Conservation (phyloP, 2,888 invertebrate species). For the Acanthococcus lagerstroemiae region DNA sequence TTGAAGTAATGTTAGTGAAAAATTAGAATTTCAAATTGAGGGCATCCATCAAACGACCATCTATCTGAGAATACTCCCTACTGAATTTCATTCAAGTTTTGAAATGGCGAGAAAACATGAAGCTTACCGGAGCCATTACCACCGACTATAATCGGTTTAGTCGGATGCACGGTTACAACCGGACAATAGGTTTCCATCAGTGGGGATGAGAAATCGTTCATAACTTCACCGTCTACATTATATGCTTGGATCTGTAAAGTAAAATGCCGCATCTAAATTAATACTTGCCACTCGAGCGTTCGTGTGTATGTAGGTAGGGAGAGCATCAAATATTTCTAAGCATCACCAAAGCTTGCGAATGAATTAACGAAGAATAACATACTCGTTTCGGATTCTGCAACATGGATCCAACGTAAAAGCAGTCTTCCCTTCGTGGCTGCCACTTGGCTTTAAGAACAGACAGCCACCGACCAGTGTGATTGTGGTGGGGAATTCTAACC, state of each 20-base stretch:
- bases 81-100: neutral
- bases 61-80: no score
- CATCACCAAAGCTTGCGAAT: no score
- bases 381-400: constrained; percentile 37
- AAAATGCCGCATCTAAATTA: neutral
- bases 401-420: constrained; percentile 44
- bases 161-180: constrained; percentile 42
- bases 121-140: constrained; percentile 44
- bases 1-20: no score
- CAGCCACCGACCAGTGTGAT: constrained; percentile 44
- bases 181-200: constrained; percentile 41
- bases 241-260: constrained; percentile 41
- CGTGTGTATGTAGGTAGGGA: neutral
- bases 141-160: constrained; percentile 41
- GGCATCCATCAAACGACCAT: no score
- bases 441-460: constrained; percentile 43
- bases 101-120: constrained; percentile 40
- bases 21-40: no score
- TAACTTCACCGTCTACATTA: constrained; percentile 38
- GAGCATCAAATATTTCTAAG: no score
- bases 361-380: no score
- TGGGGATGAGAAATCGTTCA: constrained; percentile 38
- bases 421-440: constrained; percentile 43
- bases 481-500: constrained; percentile 41
- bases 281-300: neutral